phyloP scores from a whole-genome alignment of 2,797 vertebrate species.

The Galagoides demidoff region DNA sequence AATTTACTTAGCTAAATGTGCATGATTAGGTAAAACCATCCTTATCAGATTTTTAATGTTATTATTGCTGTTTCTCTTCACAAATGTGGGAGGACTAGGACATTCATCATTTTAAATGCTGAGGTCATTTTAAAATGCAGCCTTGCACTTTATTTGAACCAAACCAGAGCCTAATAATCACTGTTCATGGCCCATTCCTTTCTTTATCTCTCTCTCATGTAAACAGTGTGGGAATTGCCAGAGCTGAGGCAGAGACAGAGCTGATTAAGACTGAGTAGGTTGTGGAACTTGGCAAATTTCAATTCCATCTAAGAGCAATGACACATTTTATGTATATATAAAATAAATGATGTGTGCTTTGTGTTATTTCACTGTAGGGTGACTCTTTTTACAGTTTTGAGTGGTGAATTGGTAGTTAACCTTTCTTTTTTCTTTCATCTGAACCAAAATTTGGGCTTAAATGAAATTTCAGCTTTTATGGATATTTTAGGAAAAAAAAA shows the following conservation, averaged over 20 bases:
- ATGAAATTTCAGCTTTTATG: constrained; percentile 25
- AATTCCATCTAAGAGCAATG: constrained; percentile 28
- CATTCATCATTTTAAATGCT: constrained; percentile 66
- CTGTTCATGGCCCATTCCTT: not conserved
- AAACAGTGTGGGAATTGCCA: not conserved
- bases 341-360: not conserved
- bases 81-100: constrained; percentile 28
- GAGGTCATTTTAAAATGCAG: constrained; percentile 60
- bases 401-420: not conserved
- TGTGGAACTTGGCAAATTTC: constrained; percentile 26
- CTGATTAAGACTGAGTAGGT: not conserved
- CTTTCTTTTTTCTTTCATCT: not conserved
- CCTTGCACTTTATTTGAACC: constrained; percentile 68
- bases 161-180: constrained; percentile 57
- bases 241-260: not conserved
- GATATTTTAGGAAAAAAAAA: constrained; percentile 43
- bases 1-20: constrained; percentile 48
- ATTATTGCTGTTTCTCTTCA: constrained; percentile 62
- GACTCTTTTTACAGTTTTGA: constrained; percentile 10
- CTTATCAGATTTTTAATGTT: constrained; percentile 65
- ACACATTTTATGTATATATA: not conserved
- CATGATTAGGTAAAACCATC: not conserved
- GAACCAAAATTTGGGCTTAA: constrained; percentile 41
- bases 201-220: not conserved
- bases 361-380: constrained; percentile 29